Percentiles rank a stretch among this genome's conserved stretches.
Evolutionary conservation across 2,113 vertebrate species (phyloP).

Genomic region (Illadopsis cleaveri): DNA sequence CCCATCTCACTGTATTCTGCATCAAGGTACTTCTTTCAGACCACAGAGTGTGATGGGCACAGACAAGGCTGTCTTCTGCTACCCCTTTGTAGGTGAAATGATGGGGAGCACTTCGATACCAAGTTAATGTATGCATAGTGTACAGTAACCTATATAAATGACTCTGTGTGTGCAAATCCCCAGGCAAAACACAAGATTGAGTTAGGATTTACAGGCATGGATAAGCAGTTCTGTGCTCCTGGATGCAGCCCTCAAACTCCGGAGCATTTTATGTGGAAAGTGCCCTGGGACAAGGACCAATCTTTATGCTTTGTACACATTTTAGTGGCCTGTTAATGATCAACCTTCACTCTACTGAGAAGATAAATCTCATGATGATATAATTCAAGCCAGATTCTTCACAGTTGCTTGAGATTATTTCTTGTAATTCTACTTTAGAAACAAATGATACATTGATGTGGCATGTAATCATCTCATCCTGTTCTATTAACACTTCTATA

Average conservation of each 20-base stretch:
- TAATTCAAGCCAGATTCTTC: neutral
- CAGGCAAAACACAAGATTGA: neutral
- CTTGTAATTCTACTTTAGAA: neutral
- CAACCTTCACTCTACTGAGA: neutral
- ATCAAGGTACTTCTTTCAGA: neutral
- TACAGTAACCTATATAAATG: neutral
- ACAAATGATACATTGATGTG: neutral
- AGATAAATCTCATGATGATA: neutral
- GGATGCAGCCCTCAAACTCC: neutral
- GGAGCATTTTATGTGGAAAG: slow-evolving; percentile 48
- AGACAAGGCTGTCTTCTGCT: neutral
- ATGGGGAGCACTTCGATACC: neutral
- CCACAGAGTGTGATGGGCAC: accelerated
- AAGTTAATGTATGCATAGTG: neutral
- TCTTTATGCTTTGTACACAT: slow-evolving; percentile 22
- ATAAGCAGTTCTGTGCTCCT: neutral
- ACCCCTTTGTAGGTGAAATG: neutral
- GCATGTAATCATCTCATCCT: neutral
- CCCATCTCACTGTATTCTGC: neutral
- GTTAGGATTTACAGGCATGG: neutral
- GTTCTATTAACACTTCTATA: neutral
- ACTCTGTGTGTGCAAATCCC: neutral
- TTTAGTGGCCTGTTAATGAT: slow-evolving; percentile 54
- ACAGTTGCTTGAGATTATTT: neutral
- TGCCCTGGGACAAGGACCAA: slow-evolving; percentile 45